Percentiles rank a stretch among this genome's conserved stretches.
These are phyloP conservation scores for Siniperca chuatsi DNA, from an alignment of 2,113 vertebrate genomes.

Conservation along the genomic window DNA sequence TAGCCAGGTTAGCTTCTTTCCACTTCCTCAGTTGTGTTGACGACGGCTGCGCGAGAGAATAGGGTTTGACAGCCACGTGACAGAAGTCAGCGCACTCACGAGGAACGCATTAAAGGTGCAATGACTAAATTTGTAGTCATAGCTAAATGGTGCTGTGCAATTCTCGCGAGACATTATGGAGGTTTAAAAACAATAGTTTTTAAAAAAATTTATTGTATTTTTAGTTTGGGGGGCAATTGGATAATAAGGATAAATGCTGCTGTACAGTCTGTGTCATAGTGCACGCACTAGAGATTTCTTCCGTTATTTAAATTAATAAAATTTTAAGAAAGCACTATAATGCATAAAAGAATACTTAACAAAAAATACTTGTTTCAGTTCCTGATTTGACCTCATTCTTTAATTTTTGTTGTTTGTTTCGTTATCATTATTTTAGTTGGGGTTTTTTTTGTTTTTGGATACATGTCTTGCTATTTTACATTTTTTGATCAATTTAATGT, in stretches of 20 bases:
- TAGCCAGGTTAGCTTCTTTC: conserved; percentile 46
- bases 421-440: neutral
- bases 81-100: conserved; percentile 68
- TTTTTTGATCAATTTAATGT: neutral
- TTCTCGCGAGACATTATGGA: conserved; percentile 9
- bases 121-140: neutral
- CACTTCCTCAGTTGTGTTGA: conserved; percentile 65
- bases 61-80: conserved; percentile 82
- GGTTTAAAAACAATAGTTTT: neutral
- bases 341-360: neutral
- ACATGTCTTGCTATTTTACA: neutral
- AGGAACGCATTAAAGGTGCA: conserved; percentile 75
- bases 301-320: too few species aligned
- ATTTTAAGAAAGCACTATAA: neutral
- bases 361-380: neutral
- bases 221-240: too few species aligned
- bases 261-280: neutral
- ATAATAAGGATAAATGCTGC: neutral
- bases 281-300: neutral
- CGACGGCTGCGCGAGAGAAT: conserved; percentile 51
- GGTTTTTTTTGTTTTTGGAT: neutral
- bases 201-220: too few species aligned
- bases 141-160: neutral
- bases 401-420: too few species aligned
- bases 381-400: neutral